phyloP scores from a whole-genome alignment of 1,140 invertebrate species.

The Psilanteris sp. region DNA sequence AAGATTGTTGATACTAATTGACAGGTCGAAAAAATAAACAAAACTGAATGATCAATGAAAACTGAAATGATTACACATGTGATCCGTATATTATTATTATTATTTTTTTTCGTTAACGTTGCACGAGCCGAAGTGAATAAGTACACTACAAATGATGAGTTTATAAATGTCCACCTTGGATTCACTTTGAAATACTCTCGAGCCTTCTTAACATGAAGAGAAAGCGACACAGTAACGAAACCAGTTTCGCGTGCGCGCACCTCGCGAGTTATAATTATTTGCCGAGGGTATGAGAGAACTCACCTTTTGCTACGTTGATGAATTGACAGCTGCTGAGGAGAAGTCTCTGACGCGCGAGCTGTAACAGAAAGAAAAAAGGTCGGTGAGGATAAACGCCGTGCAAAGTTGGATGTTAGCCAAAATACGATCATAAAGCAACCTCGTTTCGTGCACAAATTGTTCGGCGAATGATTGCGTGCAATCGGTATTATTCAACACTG shows the following conservation, averaged over 20 bases:
- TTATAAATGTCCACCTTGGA: too few species aligned
- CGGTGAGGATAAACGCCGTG: neutral
- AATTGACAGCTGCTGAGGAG: slow-evolving; percentile 54
- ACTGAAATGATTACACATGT: too few species aligned
- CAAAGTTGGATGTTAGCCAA: slow-evolving; percentile 28
- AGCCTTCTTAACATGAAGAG: too few species aligned
- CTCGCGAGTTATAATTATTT: neutral
- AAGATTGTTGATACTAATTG: too few species aligned
- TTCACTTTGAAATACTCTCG: too few species aligned
- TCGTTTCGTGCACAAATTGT: slow-evolving; percentile 1
- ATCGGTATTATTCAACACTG: neutral
- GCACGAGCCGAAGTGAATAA: too few species aligned
- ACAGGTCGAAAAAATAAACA: too few species aligned
- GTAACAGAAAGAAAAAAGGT: slow-evolving; percentile 48
- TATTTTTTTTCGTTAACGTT: too few species aligned
- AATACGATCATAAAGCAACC: slow-evolving; percentile 19
- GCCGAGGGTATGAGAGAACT: slow-evolving; percentile 2
- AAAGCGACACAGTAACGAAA: too few species aligned
- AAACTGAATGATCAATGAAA: too few species aligned
- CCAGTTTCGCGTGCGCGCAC: neutral
- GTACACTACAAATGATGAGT: too few species aligned
- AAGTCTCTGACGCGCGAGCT: slow-evolving; percentile 62
- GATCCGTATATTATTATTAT: too few species aligned
- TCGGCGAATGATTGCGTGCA: neutral
- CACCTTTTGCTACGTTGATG: slow-evolving; percentile 57